These are phyloP conservation scores for Drosophila littoralis DNA, from an alignment of 1,140 invertebrate genomes.

Conservation along the genomic window DNA sequence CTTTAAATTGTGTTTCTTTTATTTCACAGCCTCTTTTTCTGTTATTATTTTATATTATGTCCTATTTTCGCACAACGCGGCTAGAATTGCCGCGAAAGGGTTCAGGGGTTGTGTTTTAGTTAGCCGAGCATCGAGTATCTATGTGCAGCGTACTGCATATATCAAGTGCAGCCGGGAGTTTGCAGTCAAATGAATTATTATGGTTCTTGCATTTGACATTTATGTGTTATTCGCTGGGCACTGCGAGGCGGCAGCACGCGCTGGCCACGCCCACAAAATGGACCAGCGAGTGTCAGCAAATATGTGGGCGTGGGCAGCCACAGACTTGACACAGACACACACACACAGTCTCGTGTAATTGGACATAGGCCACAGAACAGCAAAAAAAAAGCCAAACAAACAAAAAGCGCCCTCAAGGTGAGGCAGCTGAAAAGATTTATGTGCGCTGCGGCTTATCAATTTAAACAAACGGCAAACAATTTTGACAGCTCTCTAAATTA, in stretches of 20 bases:
- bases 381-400: not conserved
- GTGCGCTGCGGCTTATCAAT: constrained; percentile 27
- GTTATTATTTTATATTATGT: no score
- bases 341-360: not conserved
- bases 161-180: constrained; percentile 39
- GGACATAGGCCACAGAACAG: not conserved
- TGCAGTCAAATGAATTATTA: constrained; percentile 62
- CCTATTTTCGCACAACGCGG: no score
- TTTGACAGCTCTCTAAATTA: constrained; percentile 39
- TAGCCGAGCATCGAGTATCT: not conserved
- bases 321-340: constrained; percentile 7
- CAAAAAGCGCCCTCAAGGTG: constrained; percentile 2
- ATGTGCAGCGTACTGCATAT: constrained; percentile 23
- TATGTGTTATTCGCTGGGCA: constrained; percentile 52
- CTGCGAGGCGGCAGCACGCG: constrained; percentile 12
- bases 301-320: constrained; percentile 25
- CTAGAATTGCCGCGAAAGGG: no score
- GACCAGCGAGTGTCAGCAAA: constrained; percentile 17
- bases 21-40: no score
- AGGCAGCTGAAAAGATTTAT: constrained; percentile 33
- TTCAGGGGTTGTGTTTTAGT: no score
- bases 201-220: constrained; percentile 62
- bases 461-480: constrained; percentile 31
- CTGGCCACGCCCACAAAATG: constrained; percentile 44
- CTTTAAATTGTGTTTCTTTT: no score